Evolutionary conservation across 30 jellyfish, hydroid and myxozoan genomes (phyloP), one percentile per base, ranked within the genome.

Genomic region (Aurelia sp.): DNA sequence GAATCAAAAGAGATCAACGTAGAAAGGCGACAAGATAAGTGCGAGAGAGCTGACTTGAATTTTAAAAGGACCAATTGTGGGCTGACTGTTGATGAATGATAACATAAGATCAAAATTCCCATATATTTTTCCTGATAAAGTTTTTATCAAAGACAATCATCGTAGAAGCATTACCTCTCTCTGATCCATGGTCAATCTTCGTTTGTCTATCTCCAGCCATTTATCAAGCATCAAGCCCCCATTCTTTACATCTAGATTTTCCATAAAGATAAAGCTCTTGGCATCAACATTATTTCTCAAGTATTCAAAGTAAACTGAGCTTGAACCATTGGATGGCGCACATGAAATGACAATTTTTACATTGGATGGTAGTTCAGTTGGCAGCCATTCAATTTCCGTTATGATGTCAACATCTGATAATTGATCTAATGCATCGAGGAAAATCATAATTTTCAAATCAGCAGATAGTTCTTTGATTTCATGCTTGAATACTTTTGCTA

Each of bases 351-450:
- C 79, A 16, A 78, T 17, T 31, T 44, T 78, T 5, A 78, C 88
- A 35, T 60, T 33, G 33, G n/a, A 52, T 15, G 88, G 78, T 48
- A 78, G 22, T 8, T 51, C 35, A 31, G 18, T n/a, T 78, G 88
- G 79, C 68, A 78, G 50, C 88, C 88, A 78, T 63, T 78, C 78
- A 5, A 62, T 18, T 63, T 78, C 88, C 41, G 88, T 52, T 7
- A 78, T 78, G 40, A 61, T 11, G 52, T 78, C 78, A 41, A 62
- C 88, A 62, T 78, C 88, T 78, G 88, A 41, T 30, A 78, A 27
- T 40, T 78, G 88, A 78, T 78, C 88, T 20, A 78, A 67, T 3
- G 88, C 88, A 61, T 78, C 88, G 21, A 78, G 68, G 63, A 78
- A 78, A 10, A 78, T 60, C 20, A 78, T 4, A 13, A 61, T 20